phyloP scores from a whole-genome alignment of 2,888 invertebrate genomes.

The Hipparchia semele region DNA sequence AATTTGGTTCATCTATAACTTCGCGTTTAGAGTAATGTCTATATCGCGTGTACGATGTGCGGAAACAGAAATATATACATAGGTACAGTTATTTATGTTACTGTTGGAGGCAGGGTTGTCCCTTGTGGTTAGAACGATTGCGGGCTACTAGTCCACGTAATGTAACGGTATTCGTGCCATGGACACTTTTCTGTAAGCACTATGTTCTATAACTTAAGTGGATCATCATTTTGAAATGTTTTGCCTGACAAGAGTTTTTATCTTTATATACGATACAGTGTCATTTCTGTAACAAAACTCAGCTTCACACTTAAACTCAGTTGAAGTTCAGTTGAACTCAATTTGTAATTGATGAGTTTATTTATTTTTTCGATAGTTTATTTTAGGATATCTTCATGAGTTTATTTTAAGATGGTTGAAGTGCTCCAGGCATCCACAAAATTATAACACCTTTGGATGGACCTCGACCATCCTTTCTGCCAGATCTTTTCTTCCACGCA shows the following conservation, averaged over 20 bases:
- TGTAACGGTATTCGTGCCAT: neutral
- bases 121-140: neutral
- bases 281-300: too few species aligned
- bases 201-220: too few species aligned
- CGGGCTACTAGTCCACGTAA: neutral
- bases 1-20: constrained; percentile 15
- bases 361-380: neutral
- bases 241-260: too few species aligned
- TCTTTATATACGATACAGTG: too few species aligned
- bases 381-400: neutral
- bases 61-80: neutral
- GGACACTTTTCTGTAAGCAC: neutral
- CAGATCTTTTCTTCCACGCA: too few species aligned
- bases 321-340: too few species aligned
- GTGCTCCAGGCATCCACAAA: too few species aligned
- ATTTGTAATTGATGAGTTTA: neutral
- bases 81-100: constrained; percentile 7
- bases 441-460: too few species aligned
- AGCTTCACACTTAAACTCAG: too few species aligned
- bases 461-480: too few species aligned
- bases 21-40: constrained; percentile 24
- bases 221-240: too few species aligned
- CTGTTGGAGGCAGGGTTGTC: constrained; percentile 15
- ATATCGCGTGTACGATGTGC: constrained; percentile 26
- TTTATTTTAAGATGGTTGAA: too few species aligned